Percentiles rank a stretch among this genome's conserved stretches.
These are phyloP conservation scores for Haemorhous mexicanus DNA, from an alignment of 2,113 vertebrate species.

Conservation along the genomic window DNA sequence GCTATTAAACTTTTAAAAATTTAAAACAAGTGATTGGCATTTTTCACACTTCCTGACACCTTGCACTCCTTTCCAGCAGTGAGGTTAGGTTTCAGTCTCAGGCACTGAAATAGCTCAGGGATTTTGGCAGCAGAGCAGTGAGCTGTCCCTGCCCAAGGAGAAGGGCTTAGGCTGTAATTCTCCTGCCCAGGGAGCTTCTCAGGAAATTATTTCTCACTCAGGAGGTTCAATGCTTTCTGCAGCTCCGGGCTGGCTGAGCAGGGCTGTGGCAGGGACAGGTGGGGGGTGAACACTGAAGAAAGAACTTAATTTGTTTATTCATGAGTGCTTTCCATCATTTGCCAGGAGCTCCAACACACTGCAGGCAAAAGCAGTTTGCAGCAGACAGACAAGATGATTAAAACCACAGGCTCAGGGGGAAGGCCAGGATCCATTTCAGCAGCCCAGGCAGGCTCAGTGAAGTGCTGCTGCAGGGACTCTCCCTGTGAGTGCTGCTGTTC, in stretches of 20 bases:
- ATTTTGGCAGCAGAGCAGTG: not conserved
- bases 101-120: not conserved
- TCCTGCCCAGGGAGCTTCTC: not conserved
- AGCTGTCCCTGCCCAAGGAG: not conserved
- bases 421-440: not conserved
- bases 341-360: not conserved
- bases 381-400: not conserved
- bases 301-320: not conserved
- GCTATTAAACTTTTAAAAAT: too few relatives aligned
- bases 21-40: too few relatives aligned
- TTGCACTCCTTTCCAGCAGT: not conserved
- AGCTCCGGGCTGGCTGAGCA: not conserved
- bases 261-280: rapidly evolving
- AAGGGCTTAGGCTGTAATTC: not conserved
- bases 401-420: not conserved
- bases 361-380: not conserved
- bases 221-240: not conserved
- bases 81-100: not conserved
- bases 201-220: not conserved
- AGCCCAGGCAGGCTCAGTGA: too few relatives aligned
- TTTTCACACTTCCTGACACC: not conserved
- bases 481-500: not conserved
- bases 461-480: too few relatives aligned
- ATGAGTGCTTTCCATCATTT: not conserved
- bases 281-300: not conserved